Evolutionary conservation across 2,888 invertebrate species (phyloP), one percentile per base, ranked within the genome.

Genomic region (Amblyjoppa fuscipennis): DNA sequence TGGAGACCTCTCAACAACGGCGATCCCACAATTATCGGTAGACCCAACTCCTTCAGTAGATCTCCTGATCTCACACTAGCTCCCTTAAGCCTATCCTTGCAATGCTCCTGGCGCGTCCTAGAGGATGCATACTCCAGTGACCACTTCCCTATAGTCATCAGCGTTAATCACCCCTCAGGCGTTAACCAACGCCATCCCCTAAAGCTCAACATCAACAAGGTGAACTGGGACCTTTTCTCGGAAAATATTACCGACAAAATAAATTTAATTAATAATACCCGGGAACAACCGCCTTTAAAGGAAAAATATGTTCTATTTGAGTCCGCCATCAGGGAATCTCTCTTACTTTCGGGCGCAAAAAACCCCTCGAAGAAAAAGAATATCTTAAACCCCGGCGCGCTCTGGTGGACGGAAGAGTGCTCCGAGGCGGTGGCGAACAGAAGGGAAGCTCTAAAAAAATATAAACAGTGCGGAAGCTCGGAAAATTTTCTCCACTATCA

Each of bases 1-100:
- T 45, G 38, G 68, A 68, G 68, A 20, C 9, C 41, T 1, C n/a
- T 68, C 9, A 68, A 68, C 45, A 68, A 68, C n/a, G 68, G 68
- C 5, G 45, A 68, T 5, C 68, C 68, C 2, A 68, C 68, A 1
- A 20, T 41, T 20, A 45, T 68, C 7, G 4, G 20, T 20, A n/a
- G 68, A n/a, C 68, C 68, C 9, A 20, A 68, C 25, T 7, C 16
- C 2, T 1, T 41, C 20, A 16, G 20, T 11, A 41, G 68, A 16
- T 6, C 41, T 3, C 68, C 68, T 3, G 68, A 68, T 25, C 13
- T 68, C n/a, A 68, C 68, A 68, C 20, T 68, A 6, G 41, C 41
- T 6, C n/a, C 68, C 3, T 20, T 45, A 25, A 25, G 41, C 9
- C 1, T 68, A 45, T 13, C 68, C 11, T 6, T 45, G n/a, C n/a